phyloP scores from a whole-genome alignment of 2,113 vertebrate genomes.

The Sclerurus mexicanus region DNA sequence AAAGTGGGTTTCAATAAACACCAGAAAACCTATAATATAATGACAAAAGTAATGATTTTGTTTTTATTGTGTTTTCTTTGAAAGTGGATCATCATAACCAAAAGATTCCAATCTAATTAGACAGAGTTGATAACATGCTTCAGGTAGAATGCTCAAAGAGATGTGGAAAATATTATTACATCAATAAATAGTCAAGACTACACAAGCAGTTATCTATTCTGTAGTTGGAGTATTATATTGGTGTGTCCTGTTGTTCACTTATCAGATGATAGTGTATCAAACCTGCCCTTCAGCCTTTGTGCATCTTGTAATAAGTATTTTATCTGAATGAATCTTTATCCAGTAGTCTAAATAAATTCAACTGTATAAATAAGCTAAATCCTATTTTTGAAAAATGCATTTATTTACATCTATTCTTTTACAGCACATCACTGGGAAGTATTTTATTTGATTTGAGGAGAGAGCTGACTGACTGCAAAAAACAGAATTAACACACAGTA shows the following conservation, averaged over 20 bases:
- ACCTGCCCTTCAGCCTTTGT: constrained; percentile 6
- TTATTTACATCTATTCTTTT: constrained; percentile 50
- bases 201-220: not conserved
- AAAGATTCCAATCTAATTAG: not conserved
- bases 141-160: not conserved
- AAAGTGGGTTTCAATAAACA: not conserved
- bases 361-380: constrained; percentile 42
- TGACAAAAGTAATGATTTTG: not conserved
- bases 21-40: not conserved
- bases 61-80: not conserved
- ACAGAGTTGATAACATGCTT: not conserved
- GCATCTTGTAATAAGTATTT: constrained; percentile 35
- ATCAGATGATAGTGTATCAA: constrained; percentile 1
- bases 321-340: constrained; percentile 42
- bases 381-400: constrained; percentile 11
- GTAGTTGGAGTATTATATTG: not conserved
- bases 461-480: constrained; percentile 5
- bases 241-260: not conserved
- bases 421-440: not conserved
- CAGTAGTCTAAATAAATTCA: constrained; percentile 28
- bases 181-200: not conserved
- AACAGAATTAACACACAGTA: constrained; percentile 57
- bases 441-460: constrained; percentile 26
- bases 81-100: not conserved
- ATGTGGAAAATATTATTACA: not conserved